These are phyloP conservation scores for Protobothrops flavoviridis DNA, from an alignment of 2,113 vertebrate genomes.

Conservation along the genomic window DNA sequence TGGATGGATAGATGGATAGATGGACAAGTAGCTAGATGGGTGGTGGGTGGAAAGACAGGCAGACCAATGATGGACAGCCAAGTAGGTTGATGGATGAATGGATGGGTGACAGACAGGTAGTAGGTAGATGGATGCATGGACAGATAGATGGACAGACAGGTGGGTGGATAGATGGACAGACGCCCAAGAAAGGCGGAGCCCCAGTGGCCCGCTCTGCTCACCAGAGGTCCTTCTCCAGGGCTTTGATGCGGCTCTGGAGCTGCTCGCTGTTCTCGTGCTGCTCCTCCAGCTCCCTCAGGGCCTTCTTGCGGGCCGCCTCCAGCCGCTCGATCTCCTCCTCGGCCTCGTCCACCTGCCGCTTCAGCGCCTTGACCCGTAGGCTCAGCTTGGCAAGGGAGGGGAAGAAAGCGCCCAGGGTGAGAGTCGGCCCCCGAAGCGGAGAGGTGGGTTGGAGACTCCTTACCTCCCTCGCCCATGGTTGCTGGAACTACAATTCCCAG, in stretches of 20 bases:
- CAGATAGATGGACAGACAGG: background rate
- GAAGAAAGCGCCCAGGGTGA: background rate
- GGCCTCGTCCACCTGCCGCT: slow-evolving; percentile 90
- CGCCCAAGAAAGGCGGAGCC: background rate
- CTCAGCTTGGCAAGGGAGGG: slow-evolving; percentile 73
- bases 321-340: slow-evolving; percentile 91
- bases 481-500: background rate
- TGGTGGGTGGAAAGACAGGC: background rate
- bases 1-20: background rate
- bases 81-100: too few relatives aligned
- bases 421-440: background rate
- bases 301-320: slow-evolving; percentile 83
- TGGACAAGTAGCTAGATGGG: background rate
- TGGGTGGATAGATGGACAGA: background rate
- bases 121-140: background rate
- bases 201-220: slow-evolving; percentile 45
- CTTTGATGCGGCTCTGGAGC: slow-evolving; percentile 80
- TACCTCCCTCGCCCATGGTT: background rate
- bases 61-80: background rate
- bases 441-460: background rate
- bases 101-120: background rate
- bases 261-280: slow-evolving; percentile 88
- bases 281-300: slow-evolving; percentile 89
- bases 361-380: slow-evolving; percentile 89
- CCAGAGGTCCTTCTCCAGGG: slow-evolving; percentile 89